A percentile compares a stretch with the other conserved stretches of the same genome.
These are phyloP conservation scores for Saxicola maurus DNA, from an alignment of 2,797 vertebrate genomes.

Conservation along the genomic window DNA sequence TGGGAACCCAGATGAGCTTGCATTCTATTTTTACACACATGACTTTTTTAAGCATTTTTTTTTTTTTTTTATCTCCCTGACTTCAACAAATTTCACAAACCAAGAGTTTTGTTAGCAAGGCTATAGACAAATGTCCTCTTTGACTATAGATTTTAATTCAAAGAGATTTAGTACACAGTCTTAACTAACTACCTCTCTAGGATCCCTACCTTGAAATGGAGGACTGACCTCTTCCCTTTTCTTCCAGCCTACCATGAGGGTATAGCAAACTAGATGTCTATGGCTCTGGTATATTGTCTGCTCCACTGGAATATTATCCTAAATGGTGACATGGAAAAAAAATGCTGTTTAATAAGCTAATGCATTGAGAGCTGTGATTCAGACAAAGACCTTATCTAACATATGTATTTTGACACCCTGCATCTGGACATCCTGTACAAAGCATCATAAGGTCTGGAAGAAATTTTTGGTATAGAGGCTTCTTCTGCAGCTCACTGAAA, in stretches of 20 bases:
- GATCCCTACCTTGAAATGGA: not conserved
- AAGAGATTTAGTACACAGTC: not conserved
- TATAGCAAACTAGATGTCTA: not conserved
- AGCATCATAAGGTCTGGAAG: not conserved
- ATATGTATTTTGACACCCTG: not conserved
- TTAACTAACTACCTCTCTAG: not conserved
- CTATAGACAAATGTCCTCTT: not conserved
- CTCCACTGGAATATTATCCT: not conserved
- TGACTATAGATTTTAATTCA: not conserved
- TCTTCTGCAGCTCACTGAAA: not conserved
- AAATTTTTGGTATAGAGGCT: not conserved
- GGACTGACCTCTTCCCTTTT: not conserved
- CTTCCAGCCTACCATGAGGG: not conserved
- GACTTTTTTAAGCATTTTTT: too few species aligned
- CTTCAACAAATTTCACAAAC: not conserved
- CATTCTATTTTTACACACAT: not conserved
- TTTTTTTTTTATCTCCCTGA: not conserved
- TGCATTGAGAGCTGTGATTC: not conserved
- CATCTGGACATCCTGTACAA: not conserved
- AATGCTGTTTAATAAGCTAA: not conserved
- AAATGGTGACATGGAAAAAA: not conserved
- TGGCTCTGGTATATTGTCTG: not conserved
- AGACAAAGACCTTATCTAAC: not conserved
- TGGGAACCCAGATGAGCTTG: not conserved
- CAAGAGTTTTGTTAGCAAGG: not conserved